Percentiles rank a stretch among this genome's conserved stretches.
phyloP scores from a whole-genome alignment of 2,113 vertebrate genomes.

The Pitta sordida region DNA sequence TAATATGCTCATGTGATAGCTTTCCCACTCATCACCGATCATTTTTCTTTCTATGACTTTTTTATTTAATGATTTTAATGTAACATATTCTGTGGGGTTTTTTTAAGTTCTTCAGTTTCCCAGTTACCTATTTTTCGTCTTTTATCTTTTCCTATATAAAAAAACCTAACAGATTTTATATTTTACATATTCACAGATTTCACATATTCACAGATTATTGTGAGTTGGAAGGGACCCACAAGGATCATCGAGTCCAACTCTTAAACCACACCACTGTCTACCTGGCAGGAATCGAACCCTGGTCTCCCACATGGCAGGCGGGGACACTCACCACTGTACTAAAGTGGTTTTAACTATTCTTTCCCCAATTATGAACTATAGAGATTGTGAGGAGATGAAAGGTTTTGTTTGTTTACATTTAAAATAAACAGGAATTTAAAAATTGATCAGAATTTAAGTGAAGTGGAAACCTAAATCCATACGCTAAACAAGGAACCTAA shows the following conservation, averaged over 20 bases:
- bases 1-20: conserved; percentile 27
- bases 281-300: no score
- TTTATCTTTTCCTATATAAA: conserved; percentile 61
- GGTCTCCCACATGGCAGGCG: no score
- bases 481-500: conserved; percentile 11
- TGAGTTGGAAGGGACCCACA: no score
- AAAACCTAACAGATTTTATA: conserved; percentile 54
- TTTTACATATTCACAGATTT: no score
- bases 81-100: conserved; percentile 45
- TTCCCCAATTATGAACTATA: conserved; percentile 2
- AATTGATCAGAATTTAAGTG: conserved; percentile 33
- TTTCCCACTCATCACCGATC: conserved; percentile 35
- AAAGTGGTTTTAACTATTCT: conserved; percentile 32
- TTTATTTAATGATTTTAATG: conserved; percentile 57
- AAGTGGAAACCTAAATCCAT: neutral
- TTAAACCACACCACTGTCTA: no score
- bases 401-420: conserved; percentile 28
- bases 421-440: conserved; percentile 51
- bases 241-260: no score
- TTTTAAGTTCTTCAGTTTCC: neutral
- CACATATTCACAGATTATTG: no score
- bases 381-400: conserved; percentile 41
- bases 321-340: no score
- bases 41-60: conserved; percentile 54
- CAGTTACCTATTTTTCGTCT: conserved; percentile 28